A percentile compares a stretch with the other conserved stretches of the same genome.
These are phyloP conservation scores for Catotricha subobsoleta DNA, from an alignment of 2,888 invertebrate genomes.

Conservation along the genomic window DNA sequence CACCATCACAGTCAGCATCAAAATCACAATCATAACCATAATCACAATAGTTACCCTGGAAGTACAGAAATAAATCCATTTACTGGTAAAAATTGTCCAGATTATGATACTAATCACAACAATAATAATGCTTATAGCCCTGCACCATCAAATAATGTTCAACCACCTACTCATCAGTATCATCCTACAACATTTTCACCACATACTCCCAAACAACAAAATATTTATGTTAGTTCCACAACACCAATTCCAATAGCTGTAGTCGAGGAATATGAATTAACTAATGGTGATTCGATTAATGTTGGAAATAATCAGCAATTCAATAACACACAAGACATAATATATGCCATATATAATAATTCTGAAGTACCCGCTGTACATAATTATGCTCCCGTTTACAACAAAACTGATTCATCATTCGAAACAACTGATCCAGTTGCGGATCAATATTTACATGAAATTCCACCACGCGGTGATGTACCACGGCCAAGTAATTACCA, in stretches of 20 bases:
- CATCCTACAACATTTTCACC: not conserved
- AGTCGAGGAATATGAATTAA: not conserved
- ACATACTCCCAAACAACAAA: slow-evolving; percentile 1
- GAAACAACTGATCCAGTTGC: not conserved
- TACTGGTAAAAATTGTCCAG: too few relatives aligned
- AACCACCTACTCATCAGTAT: not conserved
- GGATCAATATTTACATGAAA: not conserved
- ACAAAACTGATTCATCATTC: too few relatives aligned
- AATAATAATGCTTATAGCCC: too few relatives aligned
- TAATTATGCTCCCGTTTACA: too few relatives aligned
- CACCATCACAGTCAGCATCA: too few relatives aligned
- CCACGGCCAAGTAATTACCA: not conserved
- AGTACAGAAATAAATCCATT: too few relatives aligned
- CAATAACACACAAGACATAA: not conserved
- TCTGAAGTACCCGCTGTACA: too few relatives aligned
- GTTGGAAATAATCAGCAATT: not conserved
- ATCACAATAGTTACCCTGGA: too few relatives aligned
- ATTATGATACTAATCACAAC: too few relatives aligned
- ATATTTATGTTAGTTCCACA: slow-evolving; percentile 1
- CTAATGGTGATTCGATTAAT: too few relatives aligned
- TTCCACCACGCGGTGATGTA: not conserved
- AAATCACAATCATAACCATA: too few relatives aligned
- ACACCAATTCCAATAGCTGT: not conserved
- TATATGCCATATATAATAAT: not conserved
- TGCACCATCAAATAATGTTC: not conserved